phyloP scores from a whole-genome alignment of 2,797 vertebrate species.

The Steatocranus sp. region DNA sequence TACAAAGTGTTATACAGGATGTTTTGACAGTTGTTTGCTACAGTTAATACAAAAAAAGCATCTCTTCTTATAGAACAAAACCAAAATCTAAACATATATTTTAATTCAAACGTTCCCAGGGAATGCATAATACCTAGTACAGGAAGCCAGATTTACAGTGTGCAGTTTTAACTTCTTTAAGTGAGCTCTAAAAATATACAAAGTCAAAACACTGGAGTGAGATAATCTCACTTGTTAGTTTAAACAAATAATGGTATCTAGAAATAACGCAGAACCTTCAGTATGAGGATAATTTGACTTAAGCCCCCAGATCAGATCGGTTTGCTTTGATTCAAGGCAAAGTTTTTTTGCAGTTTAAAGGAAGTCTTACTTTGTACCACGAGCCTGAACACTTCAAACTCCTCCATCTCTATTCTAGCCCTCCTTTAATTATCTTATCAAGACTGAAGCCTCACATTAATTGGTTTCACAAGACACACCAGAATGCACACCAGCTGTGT shows the following conservation, averaged over 20 bases:
- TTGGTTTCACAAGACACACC: conserved; percentile 54
- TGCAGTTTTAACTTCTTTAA: background rate
- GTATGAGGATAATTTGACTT: background rate
- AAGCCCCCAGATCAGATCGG: background rate
- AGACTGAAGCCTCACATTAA: conserved; percentile 50
- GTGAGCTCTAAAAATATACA: background rate
- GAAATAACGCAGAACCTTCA: background rate
- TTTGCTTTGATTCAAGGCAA: background rate
- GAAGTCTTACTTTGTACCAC: background rate
- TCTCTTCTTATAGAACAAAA: background rate
- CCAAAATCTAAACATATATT: fast-evolving
- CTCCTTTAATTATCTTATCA: conserved; percentile 49
- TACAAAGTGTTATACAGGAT: background rate
- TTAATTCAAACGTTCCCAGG: background rate
- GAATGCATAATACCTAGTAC: background rate
- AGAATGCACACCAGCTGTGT: conserved; percentile 56
- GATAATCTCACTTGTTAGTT: background rate
- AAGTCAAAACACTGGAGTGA: background rate
- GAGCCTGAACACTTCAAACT: conserved; percentile 18
- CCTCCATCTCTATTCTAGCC: conserved; percentile 28
- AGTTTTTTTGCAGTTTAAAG: background rate
- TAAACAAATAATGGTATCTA: background rate
- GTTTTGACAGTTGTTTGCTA: background rate
- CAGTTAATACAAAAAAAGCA: background rate
- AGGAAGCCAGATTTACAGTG: background rate